Conservation (phyloP, 2,888 invertebrate genomes). For the Calliopum simillimum region DNA sequence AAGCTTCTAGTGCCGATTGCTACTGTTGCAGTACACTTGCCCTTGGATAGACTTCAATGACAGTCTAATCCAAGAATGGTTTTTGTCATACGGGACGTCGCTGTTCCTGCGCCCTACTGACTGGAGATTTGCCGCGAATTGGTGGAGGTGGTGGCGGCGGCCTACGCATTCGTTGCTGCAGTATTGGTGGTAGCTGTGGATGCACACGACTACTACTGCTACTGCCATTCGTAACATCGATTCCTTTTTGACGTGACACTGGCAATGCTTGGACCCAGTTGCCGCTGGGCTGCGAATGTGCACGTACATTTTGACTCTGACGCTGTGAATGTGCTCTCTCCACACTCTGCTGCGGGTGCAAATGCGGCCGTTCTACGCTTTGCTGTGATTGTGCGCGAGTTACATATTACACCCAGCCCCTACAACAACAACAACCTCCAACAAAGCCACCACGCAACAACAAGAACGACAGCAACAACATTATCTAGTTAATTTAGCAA, state of each 20-base stretch:
- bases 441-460: too few relatives aligned
- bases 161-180: constrained; percentile 73
- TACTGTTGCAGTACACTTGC: constrained; percentile 25
- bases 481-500: too few relatives aligned
- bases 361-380: not conserved
- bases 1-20: too few relatives aligned
- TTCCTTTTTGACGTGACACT: constrained; percentile 71
- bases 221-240: constrained; percentile 34
- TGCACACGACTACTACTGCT: constrained; percentile 50
- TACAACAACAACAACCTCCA: too few relatives aligned
- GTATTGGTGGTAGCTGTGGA: constrained; percentile 61
- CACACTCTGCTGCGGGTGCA: not conserved
- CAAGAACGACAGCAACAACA: too few relatives aligned
- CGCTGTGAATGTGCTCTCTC: constrained; percentile 17
- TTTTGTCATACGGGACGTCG: constrained; percentile 62
- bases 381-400: constrained; percentile 13
- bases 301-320: not conserved
- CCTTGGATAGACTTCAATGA: constrained; percentile 48
- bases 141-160: constrained; percentile 80
- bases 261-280: constrained; percentile 74
- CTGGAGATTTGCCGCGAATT: constrained; percentile 33
- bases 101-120: constrained; percentile 46
- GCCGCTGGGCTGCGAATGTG: constrained; percentile 65
- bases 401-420: too few relatives aligned
- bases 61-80: constrained; percentile 63